Evolutionary conservation across 2,888 invertebrate species (phyloP).

Genomic region (Mythimna albipuncta): DNA sequence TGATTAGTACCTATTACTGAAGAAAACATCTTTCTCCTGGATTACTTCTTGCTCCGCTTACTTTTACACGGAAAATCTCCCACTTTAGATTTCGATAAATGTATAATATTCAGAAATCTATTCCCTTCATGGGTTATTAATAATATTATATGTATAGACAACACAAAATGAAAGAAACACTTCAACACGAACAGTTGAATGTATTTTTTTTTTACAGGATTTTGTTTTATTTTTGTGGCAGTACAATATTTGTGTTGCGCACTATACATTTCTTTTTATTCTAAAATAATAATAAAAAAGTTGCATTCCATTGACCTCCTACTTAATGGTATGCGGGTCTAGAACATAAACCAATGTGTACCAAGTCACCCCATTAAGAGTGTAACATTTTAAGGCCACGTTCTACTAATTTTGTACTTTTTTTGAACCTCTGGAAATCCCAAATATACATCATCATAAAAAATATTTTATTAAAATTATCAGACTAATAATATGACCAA

Average conservation of each 20-base stretch:
- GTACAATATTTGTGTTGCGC: conserved; percentile 10
- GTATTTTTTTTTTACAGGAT: conserved; percentile 13
- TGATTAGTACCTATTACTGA: too few species aligned
- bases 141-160: background rate
- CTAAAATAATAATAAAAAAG: background rate
- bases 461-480: too few species aligned
- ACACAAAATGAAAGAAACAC: background rate
- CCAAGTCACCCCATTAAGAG: too few species aligned
- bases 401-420: too few species aligned
- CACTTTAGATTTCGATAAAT: background rate
- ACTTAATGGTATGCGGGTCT: too few species aligned
- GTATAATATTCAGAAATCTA: background rate
- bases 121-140: background rate
- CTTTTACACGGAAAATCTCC: background rate
- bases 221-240: conserved; percentile 8
- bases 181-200: background rate
- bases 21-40: background rate
- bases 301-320: too few species aligned
- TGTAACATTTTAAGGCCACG: too few species aligned
- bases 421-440: too few species aligned
- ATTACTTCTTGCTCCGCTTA: background rate
- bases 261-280: background rate
- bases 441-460: too few species aligned
- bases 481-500: too few species aligned
- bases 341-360: too few species aligned